Evolutionary conservation across 23 tunicate genomes (phyloP).

Genomic region (Phallusia fumigata): DNA sequence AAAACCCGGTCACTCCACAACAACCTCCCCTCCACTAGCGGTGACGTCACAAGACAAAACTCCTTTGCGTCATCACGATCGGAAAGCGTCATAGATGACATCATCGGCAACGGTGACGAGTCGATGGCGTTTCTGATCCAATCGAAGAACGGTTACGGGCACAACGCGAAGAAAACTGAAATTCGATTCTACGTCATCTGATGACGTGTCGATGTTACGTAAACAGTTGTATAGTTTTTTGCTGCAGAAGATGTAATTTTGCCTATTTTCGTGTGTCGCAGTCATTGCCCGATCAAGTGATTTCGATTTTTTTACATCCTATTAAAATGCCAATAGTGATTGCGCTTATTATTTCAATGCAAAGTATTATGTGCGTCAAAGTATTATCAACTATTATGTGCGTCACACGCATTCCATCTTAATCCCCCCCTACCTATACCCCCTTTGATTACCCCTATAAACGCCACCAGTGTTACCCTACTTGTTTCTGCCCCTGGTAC

Average conservation of each 20-base stretch:
- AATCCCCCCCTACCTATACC: no score
- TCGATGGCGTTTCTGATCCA: conserved; percentile 17
- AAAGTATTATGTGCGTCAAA: no score
- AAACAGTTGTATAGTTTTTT: not conserved
- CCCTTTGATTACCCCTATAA: no score
- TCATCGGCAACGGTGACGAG: not conserved
- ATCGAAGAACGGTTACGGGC: conserved; percentile 28
- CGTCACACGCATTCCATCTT: no score
- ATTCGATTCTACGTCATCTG: conserved; percentile 15
- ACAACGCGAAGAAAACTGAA: conserved; percentile 17
- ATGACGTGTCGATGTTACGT: not conserved
- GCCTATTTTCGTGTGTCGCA: no score
- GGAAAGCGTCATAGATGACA: not conserved
- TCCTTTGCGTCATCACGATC: conserved; percentile 5
- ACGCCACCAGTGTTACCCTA: no score
- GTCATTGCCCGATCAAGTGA: no score
- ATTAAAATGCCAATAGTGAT: no score
- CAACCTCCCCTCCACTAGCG: not conserved
- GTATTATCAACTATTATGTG: no score
- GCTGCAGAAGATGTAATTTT: not conserved
- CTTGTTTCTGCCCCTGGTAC: no score
- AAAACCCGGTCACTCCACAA: not conserved
- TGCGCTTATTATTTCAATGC: no score
- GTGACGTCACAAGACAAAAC: not conserved
- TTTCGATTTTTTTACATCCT: no score